These are phyloP conservation scores for Amniataba percoides DNA, from an alignment of 2,797 vertebrate genomes.

Conservation along the genomic window DNA sequence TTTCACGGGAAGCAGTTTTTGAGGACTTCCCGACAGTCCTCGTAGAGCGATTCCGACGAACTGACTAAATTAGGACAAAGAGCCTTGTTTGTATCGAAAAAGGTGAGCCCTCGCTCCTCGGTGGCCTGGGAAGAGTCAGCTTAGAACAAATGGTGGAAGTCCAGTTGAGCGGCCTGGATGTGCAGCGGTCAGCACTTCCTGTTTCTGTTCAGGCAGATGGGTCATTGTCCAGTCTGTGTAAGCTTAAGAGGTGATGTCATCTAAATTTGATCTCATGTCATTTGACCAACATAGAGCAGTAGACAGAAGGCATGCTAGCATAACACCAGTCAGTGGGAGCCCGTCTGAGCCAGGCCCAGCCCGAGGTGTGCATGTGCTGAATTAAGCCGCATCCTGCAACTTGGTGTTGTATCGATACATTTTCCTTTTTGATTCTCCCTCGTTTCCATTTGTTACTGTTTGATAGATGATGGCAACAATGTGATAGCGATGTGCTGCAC, in stretches of 20 bases:
- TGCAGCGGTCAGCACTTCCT: conserved; percentile 51
- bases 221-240: not conserved
- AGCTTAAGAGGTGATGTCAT: conserved; percentile 1
- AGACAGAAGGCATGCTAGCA: not conserved
- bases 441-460: too few species aligned
- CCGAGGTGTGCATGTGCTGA: too few species aligned
- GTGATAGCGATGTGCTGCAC: too few species aligned
- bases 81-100: conserved; percentile 2
- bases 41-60: conserved; percentile 7
- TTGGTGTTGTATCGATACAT: too few species aligned
- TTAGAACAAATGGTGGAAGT: conserved; percentile 59
- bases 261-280: not conserved
- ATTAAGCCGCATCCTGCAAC: not conserved
- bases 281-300: not conserved
- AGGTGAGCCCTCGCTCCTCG: not conserved
- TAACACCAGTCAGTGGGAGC: not conserved
- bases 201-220: conserved; percentile 33
- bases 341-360: too few species aligned
- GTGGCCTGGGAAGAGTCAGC: conserved; percentile 1
- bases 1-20: conserved; percentile 8
- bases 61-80: not conserved
- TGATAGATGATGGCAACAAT: too few species aligned
- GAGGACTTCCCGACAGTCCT: not conserved
- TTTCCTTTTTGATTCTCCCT: too few species aligned
- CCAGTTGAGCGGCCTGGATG: conserved; percentile 28